A percentile compares a stretch with the other conserved stretches of the same genome.
Conservation (phyloP, 2,113 vertebrate species). For the Ariopsis seemanni region DNA sequence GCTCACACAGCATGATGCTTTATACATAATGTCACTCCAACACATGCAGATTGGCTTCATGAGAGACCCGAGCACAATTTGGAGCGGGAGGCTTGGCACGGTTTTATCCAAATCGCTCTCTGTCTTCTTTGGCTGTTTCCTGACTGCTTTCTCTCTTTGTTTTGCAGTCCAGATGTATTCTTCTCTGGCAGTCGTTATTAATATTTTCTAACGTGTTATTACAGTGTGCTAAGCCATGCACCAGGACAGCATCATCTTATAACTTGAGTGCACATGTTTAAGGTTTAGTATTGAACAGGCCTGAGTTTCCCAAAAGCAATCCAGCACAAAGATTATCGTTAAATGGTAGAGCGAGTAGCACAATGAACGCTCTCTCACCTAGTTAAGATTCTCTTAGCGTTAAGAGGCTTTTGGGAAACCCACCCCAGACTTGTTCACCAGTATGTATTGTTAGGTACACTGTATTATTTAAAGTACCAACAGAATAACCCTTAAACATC, state of each 20-base stretch:
- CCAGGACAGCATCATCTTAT: not conserved
- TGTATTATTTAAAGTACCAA: not conserved
- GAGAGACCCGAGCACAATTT: constrained; percentile 24
- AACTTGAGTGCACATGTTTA: not conserved
- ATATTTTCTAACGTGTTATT: not conserved
- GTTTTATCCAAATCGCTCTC: constrained; percentile 18
- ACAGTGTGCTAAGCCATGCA: not conserved
- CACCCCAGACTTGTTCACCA: no score
- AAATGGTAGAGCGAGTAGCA: no score
- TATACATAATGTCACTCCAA: constrained; percentile 51
- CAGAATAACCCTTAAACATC: not conserved
- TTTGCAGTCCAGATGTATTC: constrained; percentile 7
- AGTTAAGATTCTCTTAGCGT: no score
- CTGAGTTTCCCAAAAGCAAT: no score
- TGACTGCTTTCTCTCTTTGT: constrained; percentile 8
- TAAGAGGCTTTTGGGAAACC: no score
- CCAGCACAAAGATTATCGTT: no score
- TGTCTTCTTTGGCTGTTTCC: constrained; percentile 14
- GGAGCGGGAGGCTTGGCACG: constrained; percentile 12
- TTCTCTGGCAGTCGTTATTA: not conserved
- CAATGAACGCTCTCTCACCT: no score
- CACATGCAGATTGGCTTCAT: constrained; percentile 35
- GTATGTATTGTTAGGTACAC: not conserved
- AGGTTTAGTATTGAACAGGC: not conserved
- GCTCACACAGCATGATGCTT: constrained; percentile 48